Base-by-base conservation (phyloP, 2,113 vertebrate species). In the Xyrauchen texanus region DNA sequence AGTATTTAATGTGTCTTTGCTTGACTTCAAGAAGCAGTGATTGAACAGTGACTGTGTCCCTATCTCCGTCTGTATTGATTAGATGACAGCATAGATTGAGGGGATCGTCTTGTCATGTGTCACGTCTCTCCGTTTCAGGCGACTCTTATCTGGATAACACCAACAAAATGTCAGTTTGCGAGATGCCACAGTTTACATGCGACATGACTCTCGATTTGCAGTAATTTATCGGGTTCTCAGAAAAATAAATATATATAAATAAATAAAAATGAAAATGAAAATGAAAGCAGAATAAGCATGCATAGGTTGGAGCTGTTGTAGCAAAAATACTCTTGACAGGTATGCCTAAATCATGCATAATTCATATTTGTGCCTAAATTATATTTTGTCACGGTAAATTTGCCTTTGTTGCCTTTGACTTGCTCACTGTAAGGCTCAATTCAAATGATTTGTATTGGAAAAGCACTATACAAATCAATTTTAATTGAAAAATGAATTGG, bases 31-130 rank as follows among this genome's bases (percentile, higher is more conserved):
- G 15, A 62, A 57, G 75, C 62, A 49, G 73, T 68, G 82, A 83
- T 78, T 83, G 82, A 87, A 71, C 83, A 84, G 82, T 65, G 79
- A 71, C 77, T 65, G 55, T 67, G 51, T 66, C 72, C 67, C 77
- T 82, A 78, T 80, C 80, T 78, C 44, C 34, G 21, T 74, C 70
- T 46, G 53, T 83, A 86, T 86, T 83, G 84, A 87, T 86, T 84
- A 79, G 84, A 71, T 79, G 79, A 83, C 79, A 79, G 77, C 62
- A 75, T 63, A 84, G 81, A 83, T 84, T 74, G 81, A 81, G 70
- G 80, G 74, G 74, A 80, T 72, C 69, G 79, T 65, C 84, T 81
- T 64, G 79, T 79, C 79, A 34, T 77, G 78, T 82, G 76, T 86
- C 83, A 81, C 79, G 79, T 77, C 72, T 74, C 78, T 79, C 53